Evolutionary conservation across 37 sponge, comb jelly and placozoan genomes (phyloP).

Genomic region (Spongilla lacustris): DNA sequence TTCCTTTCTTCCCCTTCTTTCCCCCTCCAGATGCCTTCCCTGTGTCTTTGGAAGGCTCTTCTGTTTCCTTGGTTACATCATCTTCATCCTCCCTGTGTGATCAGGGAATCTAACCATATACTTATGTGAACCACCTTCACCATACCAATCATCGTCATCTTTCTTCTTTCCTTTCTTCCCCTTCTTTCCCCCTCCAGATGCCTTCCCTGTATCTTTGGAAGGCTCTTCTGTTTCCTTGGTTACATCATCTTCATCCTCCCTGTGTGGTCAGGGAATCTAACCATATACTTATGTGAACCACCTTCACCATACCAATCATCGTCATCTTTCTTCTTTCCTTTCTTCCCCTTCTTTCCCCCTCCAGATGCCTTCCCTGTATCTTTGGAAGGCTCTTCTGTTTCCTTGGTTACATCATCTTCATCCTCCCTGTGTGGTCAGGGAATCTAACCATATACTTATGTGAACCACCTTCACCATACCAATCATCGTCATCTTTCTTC

Average conservation of each 20-base stretch:
- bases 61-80: neutral
- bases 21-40: conserved; percentile 12
- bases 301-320: conserved; percentile 5
- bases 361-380: neutral
- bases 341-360: conserved; percentile 54
- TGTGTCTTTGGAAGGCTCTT: neutral
- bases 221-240: neutral
- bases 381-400: neutral
- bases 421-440: conserved; percentile 35
- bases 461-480: neutral
- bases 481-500: conserved; percentile 10
- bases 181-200: neutral
- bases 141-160: conserved; percentile 5
- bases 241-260: neutral
- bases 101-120: neutral
- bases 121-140: neutral
- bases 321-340: conserved; percentile 23
- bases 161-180: conserved; percentile 7
- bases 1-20: conserved; percentile 10
- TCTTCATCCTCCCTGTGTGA: neutral
- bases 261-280: neutral
- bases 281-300: neutral
- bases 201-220: neutral
- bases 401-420: conserved; percentile 11
- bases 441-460: neutral